A percentile compares a stretch with the other conserved stretches of the same genome.
phyloP scores from a whole-genome alignment of 2,797 vertebrate species.

The Myotis pilosus region DNA sequence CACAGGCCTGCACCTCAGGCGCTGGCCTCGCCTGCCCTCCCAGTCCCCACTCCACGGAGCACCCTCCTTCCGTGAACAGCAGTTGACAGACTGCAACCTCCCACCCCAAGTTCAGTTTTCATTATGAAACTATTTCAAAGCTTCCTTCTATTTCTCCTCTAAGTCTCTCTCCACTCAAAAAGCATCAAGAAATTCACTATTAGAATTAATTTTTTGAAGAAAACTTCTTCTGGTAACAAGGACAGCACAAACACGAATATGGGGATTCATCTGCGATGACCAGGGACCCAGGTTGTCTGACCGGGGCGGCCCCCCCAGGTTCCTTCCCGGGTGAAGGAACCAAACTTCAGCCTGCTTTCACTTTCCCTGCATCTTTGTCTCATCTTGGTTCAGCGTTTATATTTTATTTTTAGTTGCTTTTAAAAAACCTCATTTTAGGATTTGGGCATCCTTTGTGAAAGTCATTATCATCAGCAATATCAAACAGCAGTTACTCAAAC shows the following conservation, averaged over 20 bases:
- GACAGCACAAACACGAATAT: neutral
- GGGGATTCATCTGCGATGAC: neutral
- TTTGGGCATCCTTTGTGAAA: neutral
- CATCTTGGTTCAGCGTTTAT: neutral
- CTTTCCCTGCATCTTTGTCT: neutral
- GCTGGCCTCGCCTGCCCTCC: accelerated
- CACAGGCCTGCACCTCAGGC: accelerated
- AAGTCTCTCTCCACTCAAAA: neutral
- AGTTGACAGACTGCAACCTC: no score
- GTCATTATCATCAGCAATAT: neutral
- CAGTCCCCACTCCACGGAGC: accelerated
- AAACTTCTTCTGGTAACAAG: neutral
- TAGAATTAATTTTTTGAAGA: neutral
- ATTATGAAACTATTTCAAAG: neutral
- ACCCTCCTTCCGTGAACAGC: neutral
- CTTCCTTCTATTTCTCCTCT: neutral
- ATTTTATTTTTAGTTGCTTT: neutral
- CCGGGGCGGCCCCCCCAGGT: neutral
- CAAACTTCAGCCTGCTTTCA: neutral
- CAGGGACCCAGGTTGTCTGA: neutral
- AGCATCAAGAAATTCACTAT: neutral
- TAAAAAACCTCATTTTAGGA: neutral
- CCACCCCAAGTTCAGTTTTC: neutral
- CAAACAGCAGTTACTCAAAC: neutral
- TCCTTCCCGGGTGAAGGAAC: neutral